Base-by-base conservation (phyloP, 2,797 vertebrate genomes). In the Podargus strigoides region DNA sequence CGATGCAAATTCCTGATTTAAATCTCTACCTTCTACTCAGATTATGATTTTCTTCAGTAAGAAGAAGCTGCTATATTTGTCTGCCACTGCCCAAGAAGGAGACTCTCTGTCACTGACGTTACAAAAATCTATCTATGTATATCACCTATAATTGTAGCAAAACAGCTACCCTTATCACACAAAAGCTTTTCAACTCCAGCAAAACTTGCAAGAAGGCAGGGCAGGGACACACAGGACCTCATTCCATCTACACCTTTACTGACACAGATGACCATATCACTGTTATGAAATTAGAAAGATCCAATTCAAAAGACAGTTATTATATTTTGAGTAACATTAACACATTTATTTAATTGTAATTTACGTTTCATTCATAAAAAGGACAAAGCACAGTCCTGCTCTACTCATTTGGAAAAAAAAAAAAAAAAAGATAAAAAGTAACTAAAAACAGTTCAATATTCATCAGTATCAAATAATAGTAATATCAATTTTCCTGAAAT, bases 301-400 rank as follows among this genome's bases (percentile, higher is more conserved):
- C 70, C 84, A 97, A 97, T 97, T 96, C 94, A 98, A 97, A 97
- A 97, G 96, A 97, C 97, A 97, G 83, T 88, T 97, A 32, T 94
- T 97, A 87, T 93, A 96, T 94, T 89, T 97, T 94, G 97, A 97
- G 94, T 97, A 98, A 98, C 97, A 98, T 97, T 98, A 98, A 98
- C 97, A 98, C 97, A 97, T 98, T 98, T 98, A 98, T 98, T 98
- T 97, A 97, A 98, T 97, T 97, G 96, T 97, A 97, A 96, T 97
- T 97, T 97, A 97, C 97, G 97, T 96, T 97, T 98, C 97, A 98
- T 98, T 97, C 97, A 97, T 98, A 98, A 98, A 98, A 98, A 98
- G 97, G 97, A 97, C 97, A 98, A 98, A 98, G 94, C 97, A 97
- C 91, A 46, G 96, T 98, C 97, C 97, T 98, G 97, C 92, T 97